Conservation (phyloP, 2,888 invertebrate genomes). For the Nemapogon koenigi region DNA sequence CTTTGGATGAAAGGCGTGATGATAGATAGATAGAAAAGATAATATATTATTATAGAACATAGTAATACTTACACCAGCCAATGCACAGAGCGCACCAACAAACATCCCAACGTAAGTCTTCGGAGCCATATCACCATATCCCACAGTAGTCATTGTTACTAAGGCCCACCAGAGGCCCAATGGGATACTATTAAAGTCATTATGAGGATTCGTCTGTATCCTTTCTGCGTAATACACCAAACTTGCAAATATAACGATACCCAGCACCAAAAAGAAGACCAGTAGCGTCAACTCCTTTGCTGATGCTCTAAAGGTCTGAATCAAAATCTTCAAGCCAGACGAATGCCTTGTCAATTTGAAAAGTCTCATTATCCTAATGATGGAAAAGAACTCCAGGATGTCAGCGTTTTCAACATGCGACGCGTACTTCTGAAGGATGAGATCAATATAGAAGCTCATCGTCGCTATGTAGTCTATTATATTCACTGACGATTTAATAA, state of each 20-base stretch:
- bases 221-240: slow-evolving; percentile 98
- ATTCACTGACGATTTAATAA: slow-evolving; percentile 96
- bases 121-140: slow-evolving; percentile 98
- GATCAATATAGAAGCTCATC: slow-evolving; percentile 96
- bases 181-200: slow-evolving; percentile 98
- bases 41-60: background rate
- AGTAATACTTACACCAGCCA: slow-evolving; percentile 84
- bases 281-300: slow-evolving; percentile 95
- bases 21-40: too few species aligned
- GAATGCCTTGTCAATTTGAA: slow-evolving; percentile 97
- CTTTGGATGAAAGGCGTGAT: too few species aligned
- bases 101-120: slow-evolving; percentile 99
- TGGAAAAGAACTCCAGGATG: slow-evolving; percentile 96
- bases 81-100: slow-evolving; percentile 96
- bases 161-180: slow-evolving; percentile 98
- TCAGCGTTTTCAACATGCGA: slow-evolving; percentile 93
- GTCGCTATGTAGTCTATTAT: slow-evolving; percentile 99
- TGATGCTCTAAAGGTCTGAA: slow-evolving; percentile 96
- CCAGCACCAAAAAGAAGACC: slow-evolving; percentile 97
- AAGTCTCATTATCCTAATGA: slow-evolving; percentile 96
- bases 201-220: slow-evolving; percentile 93
- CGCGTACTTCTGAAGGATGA: slow-evolving; percentile 87
- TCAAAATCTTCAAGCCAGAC: slow-evolving; percentile 96
- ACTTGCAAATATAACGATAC: slow-evolving; percentile 98
- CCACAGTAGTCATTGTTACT: slow-evolving; percentile 98